phyloP scores from a whole-genome alignment of 1,140 invertebrate species.

The Drosophila subpulchrella region DNA sequence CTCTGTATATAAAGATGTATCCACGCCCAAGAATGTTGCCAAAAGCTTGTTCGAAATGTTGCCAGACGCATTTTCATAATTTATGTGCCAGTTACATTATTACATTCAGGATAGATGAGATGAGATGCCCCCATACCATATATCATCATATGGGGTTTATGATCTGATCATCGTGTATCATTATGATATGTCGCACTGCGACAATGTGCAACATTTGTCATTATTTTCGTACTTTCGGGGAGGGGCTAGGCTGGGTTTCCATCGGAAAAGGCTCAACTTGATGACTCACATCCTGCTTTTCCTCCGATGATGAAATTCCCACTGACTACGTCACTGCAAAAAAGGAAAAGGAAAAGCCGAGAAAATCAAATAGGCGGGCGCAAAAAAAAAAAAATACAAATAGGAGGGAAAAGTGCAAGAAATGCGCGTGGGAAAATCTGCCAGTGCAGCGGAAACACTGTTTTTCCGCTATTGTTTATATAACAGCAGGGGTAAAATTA shows the following conservation, averaged over 20 bases:
- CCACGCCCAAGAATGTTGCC: constrained; percentile 54
- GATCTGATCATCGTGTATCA: constrained; percentile 1
- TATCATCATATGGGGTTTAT: background rate
- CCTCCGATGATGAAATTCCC: constrained; percentile 45
- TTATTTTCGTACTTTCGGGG: background rate
- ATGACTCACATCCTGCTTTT: constrained; percentile 59
- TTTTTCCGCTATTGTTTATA: constrained; percentile 12
- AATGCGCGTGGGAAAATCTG: constrained; percentile 58
- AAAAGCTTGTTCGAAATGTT: constrained; percentile 37
- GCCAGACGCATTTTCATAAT: constrained; percentile 77
- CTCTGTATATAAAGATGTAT: background rate
- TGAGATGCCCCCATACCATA: constrained; percentile 12
- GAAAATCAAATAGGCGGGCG: constrained; percentile 1
- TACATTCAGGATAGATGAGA: constrained; percentile 37
- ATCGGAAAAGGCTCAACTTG: constrained; percentile 24
- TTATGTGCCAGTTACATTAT: constrained; percentile 51
- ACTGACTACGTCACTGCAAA: constrained; percentile 20
- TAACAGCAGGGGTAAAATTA: background rate
- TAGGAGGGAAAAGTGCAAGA: constrained; percentile 21
- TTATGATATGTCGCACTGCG: constrained; percentile 46
- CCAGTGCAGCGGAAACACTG: constrained; percentile 24
- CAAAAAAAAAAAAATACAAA: constrained; percentile 5
- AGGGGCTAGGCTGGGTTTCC: background rate
- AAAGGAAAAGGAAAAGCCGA: constrained; percentile 11
- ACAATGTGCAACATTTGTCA: constrained; percentile 30